Evolutionary conservation across 2,113 vertebrate species (phyloP).

Genomic region (Athene cunicularia): DNA sequence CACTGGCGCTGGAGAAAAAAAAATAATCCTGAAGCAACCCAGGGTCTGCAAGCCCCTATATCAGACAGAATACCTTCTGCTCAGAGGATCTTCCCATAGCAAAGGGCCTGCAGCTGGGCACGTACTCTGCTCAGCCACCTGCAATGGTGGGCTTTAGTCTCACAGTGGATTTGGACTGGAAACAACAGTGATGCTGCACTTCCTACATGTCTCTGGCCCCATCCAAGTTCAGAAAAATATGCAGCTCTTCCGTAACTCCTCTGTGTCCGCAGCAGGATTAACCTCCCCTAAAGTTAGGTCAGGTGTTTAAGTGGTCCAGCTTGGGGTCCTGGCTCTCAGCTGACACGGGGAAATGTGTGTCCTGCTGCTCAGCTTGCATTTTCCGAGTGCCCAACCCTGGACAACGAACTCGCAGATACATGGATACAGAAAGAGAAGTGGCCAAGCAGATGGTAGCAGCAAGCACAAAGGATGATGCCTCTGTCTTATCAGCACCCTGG

Average conservation of each 20-base stretch:
- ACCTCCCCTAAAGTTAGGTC: background rate
- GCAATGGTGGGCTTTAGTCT: background rate
- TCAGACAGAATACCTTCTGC: background rate
- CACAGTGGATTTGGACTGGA: fast-evolving
- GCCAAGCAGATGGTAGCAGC: background rate
- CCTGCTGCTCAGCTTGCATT: background rate
- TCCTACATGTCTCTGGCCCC: background rate
- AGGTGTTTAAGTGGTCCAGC: background rate
- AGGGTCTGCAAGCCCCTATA: background rate
- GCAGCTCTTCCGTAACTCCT: background rate
- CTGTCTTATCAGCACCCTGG: background rate
- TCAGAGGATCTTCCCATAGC: background rate
- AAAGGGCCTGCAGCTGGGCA: background rate
- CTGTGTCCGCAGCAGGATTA: background rate
- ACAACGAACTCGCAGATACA: background rate
- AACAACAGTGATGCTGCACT: background rate
- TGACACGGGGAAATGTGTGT: background rate
- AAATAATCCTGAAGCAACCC: background rate
- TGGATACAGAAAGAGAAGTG: background rate
- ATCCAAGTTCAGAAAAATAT: background rate
- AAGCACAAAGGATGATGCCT: fast-evolving
- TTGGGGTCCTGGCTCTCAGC: background rate
- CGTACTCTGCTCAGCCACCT: background rate
- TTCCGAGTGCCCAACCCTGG: background rate
- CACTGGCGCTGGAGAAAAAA: background rate